Conservation (phyloP, 2,797 vertebrate genomes). For the Pangasius macronema region DNA sequence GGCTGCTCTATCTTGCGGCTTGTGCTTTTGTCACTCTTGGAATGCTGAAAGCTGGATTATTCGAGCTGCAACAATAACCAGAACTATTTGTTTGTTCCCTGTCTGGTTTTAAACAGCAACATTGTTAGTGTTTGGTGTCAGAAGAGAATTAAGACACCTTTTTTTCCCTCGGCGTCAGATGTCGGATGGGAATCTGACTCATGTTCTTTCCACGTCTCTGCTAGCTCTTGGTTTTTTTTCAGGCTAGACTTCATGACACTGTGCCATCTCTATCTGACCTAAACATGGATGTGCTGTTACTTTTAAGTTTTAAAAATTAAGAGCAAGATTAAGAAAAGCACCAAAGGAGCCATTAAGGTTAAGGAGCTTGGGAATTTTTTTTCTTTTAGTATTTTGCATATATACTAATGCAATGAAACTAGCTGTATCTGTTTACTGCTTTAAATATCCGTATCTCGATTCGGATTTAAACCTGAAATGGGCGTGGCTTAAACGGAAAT, state of each 20-base stretch:
- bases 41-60: constrained; percentile 47
- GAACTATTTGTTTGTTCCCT: constrained; percentile 57
- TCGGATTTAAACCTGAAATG: no score
- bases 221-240: not conserved
- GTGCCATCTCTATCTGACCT: not conserved
- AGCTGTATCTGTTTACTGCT: no score
- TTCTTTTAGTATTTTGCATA: no score
- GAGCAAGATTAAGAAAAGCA: not conserved
- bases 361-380: not conserved
- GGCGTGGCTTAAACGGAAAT: not conserved
- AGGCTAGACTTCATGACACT: not conserved
- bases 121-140: constrained; percentile 58
- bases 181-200: constrained; percentile 22
- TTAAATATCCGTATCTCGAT: no score
- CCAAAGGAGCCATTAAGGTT: not conserved
- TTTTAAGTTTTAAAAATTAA: not conserved
- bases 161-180: not conserved
- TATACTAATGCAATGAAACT: no score
- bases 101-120: constrained; percentile 55
- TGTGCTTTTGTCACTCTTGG: not conserved
- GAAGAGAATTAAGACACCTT: not conserved
- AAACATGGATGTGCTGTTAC: not conserved
- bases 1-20: not conserved
- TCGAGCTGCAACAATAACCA: constrained; percentile 60
- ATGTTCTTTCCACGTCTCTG: not conserved